These are phyloP conservation scores for Euura lappo DNA, from an alignment of 1,140 invertebrate species.

Conservation along the genomic window DNA sequence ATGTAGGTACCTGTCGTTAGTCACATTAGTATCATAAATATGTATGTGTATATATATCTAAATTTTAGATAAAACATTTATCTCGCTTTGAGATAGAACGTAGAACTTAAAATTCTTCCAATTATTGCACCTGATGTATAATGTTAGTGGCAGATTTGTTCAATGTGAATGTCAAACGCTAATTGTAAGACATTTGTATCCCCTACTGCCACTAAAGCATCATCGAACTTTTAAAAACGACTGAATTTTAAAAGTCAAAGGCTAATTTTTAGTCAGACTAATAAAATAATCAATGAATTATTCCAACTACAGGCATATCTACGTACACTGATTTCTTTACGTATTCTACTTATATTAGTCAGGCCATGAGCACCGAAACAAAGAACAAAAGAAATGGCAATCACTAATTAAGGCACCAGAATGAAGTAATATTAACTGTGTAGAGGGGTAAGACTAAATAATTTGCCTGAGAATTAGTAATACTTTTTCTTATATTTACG, in stretches of 20 bases:
- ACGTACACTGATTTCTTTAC: background rate
- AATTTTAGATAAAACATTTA: no score
- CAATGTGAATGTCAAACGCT: no score
- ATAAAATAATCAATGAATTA: no score
- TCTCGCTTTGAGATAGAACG: no score
- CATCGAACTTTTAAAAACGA: no score
- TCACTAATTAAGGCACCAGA: background rate
- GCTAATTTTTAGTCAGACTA: no score
- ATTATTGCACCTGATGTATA: no score
- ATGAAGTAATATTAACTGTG: background rate
- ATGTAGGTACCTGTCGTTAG: background rate
- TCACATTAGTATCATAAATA: background rate
- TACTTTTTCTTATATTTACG: slow-evolving; percentile 58
- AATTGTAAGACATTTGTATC: no score
- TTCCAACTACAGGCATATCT: background rate
- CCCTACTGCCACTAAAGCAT: no score
- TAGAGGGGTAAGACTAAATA: background rate
- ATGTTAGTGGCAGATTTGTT: no score
- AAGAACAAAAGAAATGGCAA: background rate
- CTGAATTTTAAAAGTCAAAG: no score
- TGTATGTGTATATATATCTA: background rate
- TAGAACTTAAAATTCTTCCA: no score
- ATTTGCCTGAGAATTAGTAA: slow-evolving; percentile 27
- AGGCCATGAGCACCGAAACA: background rate
- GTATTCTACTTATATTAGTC: background rate